phyloP scores from a whole-genome alignment of 2,113 vertebrate species.

The Ophthalmolycus amberensis region DNA sequence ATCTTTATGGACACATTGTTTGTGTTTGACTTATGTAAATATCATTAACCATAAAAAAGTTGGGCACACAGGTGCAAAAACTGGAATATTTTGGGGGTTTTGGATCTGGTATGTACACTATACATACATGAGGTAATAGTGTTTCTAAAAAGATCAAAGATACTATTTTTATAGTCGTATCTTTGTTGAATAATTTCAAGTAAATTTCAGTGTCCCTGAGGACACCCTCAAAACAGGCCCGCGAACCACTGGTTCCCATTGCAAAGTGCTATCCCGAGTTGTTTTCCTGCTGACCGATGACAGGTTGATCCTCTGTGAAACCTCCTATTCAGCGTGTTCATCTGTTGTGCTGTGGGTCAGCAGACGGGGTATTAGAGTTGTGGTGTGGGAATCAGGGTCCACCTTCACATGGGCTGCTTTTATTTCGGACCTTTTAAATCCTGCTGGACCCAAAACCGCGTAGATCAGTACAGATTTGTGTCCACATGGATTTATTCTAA shows the following conservation, averaged over 20 bases:
- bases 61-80: background rate
- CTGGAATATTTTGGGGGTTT: background rate
- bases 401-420: background rate
- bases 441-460: background rate
- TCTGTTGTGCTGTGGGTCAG: constrained; percentile 61
- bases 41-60: too few species aligned
- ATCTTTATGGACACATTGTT: background rate
- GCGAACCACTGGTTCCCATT: background rate
- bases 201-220: too few species aligned
- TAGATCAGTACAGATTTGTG: background rate
- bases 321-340: constrained; percentile 55
- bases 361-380: constrained; percentile 62
- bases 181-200: background rate
- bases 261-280: background rate
- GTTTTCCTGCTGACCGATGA: constrained; percentile 59
- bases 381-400: constrained; percentile 12
- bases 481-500: background rate
- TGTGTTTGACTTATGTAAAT: background rate
- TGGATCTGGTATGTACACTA: background rate
- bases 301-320: constrained; percentile 57
- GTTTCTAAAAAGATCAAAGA: background rate
- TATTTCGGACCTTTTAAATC: background rate
- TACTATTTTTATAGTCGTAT: background rate
- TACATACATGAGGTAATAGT: background rate
- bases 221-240: background rate